Evolutionary conservation across 1,140 invertebrate genomes (phyloP), one percentile per base, ranked within the genome.

Genomic region (Daktulosphaira vitifoliae): DNA sequence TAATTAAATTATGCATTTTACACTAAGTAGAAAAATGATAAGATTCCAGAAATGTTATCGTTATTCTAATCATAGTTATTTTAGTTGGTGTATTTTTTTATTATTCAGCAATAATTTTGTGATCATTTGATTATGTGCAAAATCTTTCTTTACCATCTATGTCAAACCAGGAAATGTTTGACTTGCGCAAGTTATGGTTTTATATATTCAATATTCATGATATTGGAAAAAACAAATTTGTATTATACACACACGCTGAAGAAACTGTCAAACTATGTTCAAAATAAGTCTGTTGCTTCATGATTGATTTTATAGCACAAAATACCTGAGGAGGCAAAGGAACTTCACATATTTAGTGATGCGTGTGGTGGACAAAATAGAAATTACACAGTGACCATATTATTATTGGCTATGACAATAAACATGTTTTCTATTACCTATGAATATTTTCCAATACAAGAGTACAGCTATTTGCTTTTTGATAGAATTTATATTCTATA

Each of bases 401-500:
- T 72, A 44, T 65, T 71, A 22, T 49, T 71, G 22, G 66, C 68
- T 9, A 42, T 73, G 16, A 65, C 62, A 44, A 52, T 51, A 11
- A 65, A 66, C n/a, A 39, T 39, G 29, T 72, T 73, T 69, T 46
- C 64, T 16, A 67, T 68, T 39, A 71, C 71, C n/a, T 65, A 66
- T 29, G 68, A 73, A 16, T 72, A 71, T 65, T 74, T 72, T 65
- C 71, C 71, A 38, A 48, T 74, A 26, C 62, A 70, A 46, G 72
- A 71, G 9, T 71, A 74, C 67, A 71, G 70, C 26, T 75, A 72
- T 66, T 66, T 73, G 11, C 71, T 68, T 0, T 72, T 71, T 49
- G 72, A 75, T 54, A 5, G 29, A 33, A 33, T 33, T 11, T 33
- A 33, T 33, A 11, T 33, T n/a, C n/a, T n/a, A n/a, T n/a, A n/a